These are phyloP conservation scores for Ammodytes marinus DNA, from an alignment of 2,113 vertebrate species.

Conservation along the genomic window DNA sequence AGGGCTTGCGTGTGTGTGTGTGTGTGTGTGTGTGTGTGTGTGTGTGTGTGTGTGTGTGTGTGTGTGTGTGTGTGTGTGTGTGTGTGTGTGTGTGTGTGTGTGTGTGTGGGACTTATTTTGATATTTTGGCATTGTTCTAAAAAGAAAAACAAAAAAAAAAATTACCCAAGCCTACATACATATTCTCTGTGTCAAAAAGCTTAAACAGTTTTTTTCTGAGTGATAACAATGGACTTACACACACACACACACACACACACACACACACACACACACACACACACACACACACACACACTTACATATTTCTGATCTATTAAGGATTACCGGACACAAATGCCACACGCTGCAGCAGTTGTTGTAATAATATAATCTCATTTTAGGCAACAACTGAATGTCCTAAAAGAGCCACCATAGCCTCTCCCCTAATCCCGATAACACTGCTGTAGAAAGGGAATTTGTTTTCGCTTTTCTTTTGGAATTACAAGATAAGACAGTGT, in stretches of 20 bases:
- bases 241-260: too few relatives aligned
- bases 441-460: conserved; percentile 61
- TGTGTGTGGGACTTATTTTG: too few relatives aligned
- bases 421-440: conserved; percentile 63
- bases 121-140: conserved; percentile 59
- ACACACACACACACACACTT: too few relatives aligned
- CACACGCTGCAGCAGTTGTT: conserved; percentile 60
- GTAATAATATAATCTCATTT: conserved; percentile 73
- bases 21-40: too few relatives aligned
- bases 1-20: not conserved
- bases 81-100: too few relatives aligned
- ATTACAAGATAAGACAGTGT: conserved; percentile 72
- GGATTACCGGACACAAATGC: conserved; percentile 72
- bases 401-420: conserved; percentile 54
- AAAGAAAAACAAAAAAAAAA: conserved; percentile 32
- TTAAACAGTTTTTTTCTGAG: conserved; percentile 61
- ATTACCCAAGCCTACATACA: conserved; percentile 20
- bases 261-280: too few relatives aligned
- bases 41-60: too few relatives aligned
- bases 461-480: conserved; percentile 78
- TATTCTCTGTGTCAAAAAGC: conserved; percentile 52
- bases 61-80: too few relatives aligned
- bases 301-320: conserved; percentile 57
- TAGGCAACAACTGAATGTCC: conserved; percentile 66
- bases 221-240: conserved; percentile 54